phyloP scores from a whole-genome alignment of 2,797 vertebrate genomes.

The Octomys mimax region DNA sequence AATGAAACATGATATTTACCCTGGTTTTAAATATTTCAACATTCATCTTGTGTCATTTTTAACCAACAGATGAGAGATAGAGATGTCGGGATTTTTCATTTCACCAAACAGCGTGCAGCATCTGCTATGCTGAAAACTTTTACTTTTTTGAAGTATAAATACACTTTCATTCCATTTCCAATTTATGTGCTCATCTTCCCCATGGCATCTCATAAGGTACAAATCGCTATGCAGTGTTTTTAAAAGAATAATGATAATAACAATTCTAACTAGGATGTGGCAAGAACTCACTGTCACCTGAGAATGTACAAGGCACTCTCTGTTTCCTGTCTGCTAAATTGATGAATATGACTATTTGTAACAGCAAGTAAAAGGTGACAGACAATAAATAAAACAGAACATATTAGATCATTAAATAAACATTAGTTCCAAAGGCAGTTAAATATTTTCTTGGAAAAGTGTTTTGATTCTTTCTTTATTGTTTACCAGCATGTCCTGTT shows the following conservation, averaged over 20 bases:
- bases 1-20: slow-evolving; percentile 63
- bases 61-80: slow-evolving; percentile 63
- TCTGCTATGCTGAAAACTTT: slow-evolving; percentile 40
- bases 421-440: slow-evolving; percentile 45
- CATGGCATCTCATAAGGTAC: slow-evolving; percentile 12
- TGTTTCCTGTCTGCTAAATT: background rate
- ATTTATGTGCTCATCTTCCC: slow-evolving; percentile 7
- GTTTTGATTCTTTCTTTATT: background rate
- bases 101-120: background rate
- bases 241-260: slow-evolving; percentile 62
- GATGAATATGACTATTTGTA: slow-evolving; percentile 39
- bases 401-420: background rate
- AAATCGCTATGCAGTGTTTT: background rate
- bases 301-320: slow-evolving; percentile 20
- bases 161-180: slow-evolving; percentile 50
- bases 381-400: background rate
- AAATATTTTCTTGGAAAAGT: background rate
- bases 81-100: slow-evolving; percentile 71
- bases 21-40: slow-evolving; percentile 65
- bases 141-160: slow-evolving; percentile 64
- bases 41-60: slow-evolving; percentile 61
- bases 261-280: slow-evolving; percentile 23
- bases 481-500: background rate
- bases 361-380: slow-evolving; percentile 11
- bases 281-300: background rate